phyloP scores from a whole-genome alignment of 2,888 invertebrate genomes.

The Suillia variegata region DNA sequence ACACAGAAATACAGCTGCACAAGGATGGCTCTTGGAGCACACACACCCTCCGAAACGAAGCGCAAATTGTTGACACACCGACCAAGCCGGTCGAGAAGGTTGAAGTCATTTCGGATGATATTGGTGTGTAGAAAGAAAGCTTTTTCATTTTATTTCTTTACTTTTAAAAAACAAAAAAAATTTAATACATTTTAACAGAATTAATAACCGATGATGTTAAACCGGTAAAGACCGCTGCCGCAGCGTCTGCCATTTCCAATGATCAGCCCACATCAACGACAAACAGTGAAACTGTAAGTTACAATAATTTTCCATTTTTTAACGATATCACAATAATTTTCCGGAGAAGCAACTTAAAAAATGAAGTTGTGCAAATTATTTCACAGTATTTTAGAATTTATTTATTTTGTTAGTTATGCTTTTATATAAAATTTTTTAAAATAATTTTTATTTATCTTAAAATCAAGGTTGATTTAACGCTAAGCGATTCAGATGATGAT shows the following conservation, averaged over 20 bases:
- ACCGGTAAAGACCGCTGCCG: conserved; percentile 41
- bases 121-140: conserved; percentile 64
- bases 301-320: too few species aligned
- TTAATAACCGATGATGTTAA: conserved; percentile 54
- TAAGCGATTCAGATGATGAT: conserved; percentile 77
- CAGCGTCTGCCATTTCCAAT: conserved; percentile 39
- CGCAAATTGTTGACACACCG: conserved; percentile 63
- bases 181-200: conserved; percentile 35
- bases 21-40: conserved; percentile 86
- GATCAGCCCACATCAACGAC: conserved; percentile 61
- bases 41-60: conserved; percentile 69
- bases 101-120: conserved; percentile 77
- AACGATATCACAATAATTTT: neutral
- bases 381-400: too few species aligned
- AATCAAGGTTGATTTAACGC: conserved; percentile 69
- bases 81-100: conserved; percentile 65
- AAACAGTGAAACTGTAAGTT: conserved; percentile 58
- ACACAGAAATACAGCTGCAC: conserved; percentile 81
- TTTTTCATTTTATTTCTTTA: too few species aligned
- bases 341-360: neutral
- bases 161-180: neutral
- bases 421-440: neutral
- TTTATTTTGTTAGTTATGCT: too few species aligned
- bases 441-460: neutral
- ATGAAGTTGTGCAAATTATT: too few species aligned